Conservation (phyloP, 2,888 invertebrate genomes). For the Mactromeris polynyma region DNA sequence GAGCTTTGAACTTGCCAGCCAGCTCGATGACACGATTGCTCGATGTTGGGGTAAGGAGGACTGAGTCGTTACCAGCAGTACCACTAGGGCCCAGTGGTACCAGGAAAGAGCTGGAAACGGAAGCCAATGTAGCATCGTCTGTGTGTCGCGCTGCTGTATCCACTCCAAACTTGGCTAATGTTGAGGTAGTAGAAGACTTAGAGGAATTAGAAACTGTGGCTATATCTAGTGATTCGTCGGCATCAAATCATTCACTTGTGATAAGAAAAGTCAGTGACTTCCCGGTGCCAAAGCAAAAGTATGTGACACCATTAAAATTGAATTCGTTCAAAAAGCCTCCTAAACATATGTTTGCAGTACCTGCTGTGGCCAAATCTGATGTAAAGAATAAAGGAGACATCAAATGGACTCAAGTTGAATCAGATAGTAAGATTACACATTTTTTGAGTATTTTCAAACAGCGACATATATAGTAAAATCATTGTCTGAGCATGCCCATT, state of each 20-base stretch:
- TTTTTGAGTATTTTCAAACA: too few relatives aligned
- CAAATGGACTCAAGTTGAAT: constrained; percentile 11
- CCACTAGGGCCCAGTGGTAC: neutral
- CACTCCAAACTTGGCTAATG: neutral
- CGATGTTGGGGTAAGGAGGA: neutral
- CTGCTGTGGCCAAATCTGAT: constrained; percentile 15
- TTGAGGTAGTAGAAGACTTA: neutral
- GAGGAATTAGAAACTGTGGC: neutral
- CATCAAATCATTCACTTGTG: neutral
- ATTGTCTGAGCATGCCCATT: too few relatives aligned
- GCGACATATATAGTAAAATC: too few relatives aligned
- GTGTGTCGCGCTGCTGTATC: neutral
- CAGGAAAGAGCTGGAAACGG: neutral
- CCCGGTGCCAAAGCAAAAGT: neutral
- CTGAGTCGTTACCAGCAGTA: neutral
- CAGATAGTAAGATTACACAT: neutral
- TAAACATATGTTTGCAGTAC: constrained; percentile 14
- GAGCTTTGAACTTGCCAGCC: neutral
- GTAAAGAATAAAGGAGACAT: neutral
- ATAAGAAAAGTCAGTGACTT: constrained; percentile 19
- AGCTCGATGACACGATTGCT: neutral
- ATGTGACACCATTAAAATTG: neutral
- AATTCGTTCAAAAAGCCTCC: neutral
- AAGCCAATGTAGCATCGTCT: neutral
- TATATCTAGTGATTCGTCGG: neutral